Evolutionary conservation across 1,140 invertebrate species (phyloP).

Genomic region (Cydia splendana): DNA sequence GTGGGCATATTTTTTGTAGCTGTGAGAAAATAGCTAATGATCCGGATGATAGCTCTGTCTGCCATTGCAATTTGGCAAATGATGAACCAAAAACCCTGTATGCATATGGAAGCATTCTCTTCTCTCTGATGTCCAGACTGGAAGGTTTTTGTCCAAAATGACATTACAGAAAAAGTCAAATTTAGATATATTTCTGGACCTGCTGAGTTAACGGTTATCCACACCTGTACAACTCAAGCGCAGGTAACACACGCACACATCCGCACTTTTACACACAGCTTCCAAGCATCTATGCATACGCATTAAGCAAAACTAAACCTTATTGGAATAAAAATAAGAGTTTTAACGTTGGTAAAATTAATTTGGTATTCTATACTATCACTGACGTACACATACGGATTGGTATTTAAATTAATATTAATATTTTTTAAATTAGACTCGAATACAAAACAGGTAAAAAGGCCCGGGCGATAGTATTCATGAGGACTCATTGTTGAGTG

Average conservation of each 20-base stretch:
- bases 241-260: conserved; percentile 53
- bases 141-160: neutral
- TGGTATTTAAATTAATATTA: conserved; percentile 26
- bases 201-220: conserved; percentile 43
- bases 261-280: conserved; percentile 35
- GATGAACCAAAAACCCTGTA: too few relatives aligned
- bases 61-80: too few relatives aligned
- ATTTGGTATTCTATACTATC: conserved; percentile 1
- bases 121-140: too few relatives aligned
- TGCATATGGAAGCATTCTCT: too few relatives aligned
- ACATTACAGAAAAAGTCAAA: neutral
- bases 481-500: neutral
- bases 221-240: conserved; percentile 57
- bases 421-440: conserved; percentile 31
- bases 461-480: conserved; percentile 1
- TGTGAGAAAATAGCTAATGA: too few relatives aligned
- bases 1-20: too few relatives aligned
- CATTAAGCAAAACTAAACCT: neutral
- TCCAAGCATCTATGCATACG: neutral
- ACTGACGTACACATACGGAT: conserved; percentile 29
- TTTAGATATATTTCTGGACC: neutral
- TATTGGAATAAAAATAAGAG: neutral
- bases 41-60: too few relatives aligned
- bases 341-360: neutral
- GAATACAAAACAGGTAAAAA: conserved; percentile 22